These are phyloP conservation scores for Pseudorhiza aurosa DNA, from an alignment of 30 jellyfish, hydroid and myxozoan species.

Conservation along the genomic window DNA sequence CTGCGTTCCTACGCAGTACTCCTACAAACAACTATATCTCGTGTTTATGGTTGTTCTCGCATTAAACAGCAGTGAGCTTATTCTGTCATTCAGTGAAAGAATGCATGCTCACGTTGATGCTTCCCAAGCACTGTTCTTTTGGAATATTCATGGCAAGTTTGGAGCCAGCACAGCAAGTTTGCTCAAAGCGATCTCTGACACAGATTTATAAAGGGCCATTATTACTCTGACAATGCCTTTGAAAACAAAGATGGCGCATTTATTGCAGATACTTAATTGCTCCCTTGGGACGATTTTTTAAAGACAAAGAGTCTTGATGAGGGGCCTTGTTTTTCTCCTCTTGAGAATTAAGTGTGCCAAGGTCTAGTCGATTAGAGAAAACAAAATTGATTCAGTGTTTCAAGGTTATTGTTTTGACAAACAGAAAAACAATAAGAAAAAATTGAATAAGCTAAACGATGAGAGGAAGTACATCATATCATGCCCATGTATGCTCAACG, in stretches of 20 bases:
- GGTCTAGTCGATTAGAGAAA: slow-evolving; percentile 26
- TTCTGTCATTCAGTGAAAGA: slow-evolving; percentile 5
- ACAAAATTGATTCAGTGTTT: slow-evolving; percentile 15
- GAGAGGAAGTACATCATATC: slow-evolving; percentile 1
- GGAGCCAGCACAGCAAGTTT: slow-evolving; percentile 78
- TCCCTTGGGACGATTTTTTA: slow-evolving; percentile 18
- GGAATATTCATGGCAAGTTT: slow-evolving; percentile 21
- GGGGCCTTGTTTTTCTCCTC: slow-evolving; percentile 32
- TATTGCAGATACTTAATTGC: slow-evolving; percentile 12
- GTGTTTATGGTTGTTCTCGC: slow-evolving; percentile 36
- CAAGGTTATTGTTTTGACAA: not conserved
- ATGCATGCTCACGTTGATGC: slow-evolving; percentile 36
- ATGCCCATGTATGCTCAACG: slow-evolving; percentile 3
- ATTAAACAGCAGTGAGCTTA: slow-evolving; percentile 50
- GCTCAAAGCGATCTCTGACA: slow-evolving; percentile 25
- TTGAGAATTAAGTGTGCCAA: not conserved
- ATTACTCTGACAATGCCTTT: slow-evolving; percentile 35
- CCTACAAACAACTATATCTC: slow-evolving; percentile 47
- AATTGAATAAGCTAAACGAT: not conserved
- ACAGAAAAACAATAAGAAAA: not conserved
- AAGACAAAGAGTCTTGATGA: not conserved
- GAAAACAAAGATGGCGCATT: slow-evolving; percentile 25
- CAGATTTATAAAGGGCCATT: slow-evolving; percentile 21
- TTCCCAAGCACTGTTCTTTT: slow-evolving; percentile 34
- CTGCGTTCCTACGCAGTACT: slow-evolving; percentile 57